Evolutionary conservation across 2,113 vertebrate species (phyloP).

Genomic region (Corynorhinus townsendii): DNA sequence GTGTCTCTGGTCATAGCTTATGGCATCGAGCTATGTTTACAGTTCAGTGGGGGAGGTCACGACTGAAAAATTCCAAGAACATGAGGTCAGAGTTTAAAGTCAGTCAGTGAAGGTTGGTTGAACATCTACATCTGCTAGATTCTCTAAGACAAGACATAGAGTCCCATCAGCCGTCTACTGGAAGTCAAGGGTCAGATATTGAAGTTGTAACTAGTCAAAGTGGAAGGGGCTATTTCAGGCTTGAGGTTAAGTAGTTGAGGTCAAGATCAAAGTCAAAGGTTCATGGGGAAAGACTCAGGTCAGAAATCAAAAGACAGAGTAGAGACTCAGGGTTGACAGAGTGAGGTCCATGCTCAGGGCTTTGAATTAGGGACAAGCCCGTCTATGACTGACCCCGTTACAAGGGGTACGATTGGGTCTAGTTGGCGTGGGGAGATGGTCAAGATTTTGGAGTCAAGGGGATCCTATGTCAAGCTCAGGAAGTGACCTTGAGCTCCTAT

Average conservation of each 20-base stretch:
- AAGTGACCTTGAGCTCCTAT: background rate
- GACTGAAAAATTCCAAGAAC: background rate
- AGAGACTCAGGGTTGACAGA: background rate
- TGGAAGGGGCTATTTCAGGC: background rate
- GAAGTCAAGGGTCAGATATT: background rate
- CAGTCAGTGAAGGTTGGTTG: background rate
- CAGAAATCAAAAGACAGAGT: background rate
- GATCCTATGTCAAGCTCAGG: background rate
- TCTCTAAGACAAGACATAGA: background rate
- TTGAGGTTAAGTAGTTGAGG: background rate
- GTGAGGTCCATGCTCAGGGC: background rate
- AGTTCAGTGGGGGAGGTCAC: background rate
- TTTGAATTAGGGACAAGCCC: background rate
- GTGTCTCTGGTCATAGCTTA: background rate
- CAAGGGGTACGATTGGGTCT: background rate
- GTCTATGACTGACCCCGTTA: background rate
- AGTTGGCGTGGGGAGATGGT: background rate
- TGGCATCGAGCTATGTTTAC: background rate
- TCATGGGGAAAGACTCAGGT: background rate
- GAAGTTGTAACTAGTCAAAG: background rate
- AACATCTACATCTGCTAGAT: background rate
- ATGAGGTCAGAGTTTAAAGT: background rate
- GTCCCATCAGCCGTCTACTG: background rate
- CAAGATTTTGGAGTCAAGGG: background rate
- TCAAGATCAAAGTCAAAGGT: background rate